These are phyloP conservation scores for Pipistrellus pipistrellus DNA, from an alignment of 2,797 vertebrate genomes.

Conservation along the genomic window DNA sequence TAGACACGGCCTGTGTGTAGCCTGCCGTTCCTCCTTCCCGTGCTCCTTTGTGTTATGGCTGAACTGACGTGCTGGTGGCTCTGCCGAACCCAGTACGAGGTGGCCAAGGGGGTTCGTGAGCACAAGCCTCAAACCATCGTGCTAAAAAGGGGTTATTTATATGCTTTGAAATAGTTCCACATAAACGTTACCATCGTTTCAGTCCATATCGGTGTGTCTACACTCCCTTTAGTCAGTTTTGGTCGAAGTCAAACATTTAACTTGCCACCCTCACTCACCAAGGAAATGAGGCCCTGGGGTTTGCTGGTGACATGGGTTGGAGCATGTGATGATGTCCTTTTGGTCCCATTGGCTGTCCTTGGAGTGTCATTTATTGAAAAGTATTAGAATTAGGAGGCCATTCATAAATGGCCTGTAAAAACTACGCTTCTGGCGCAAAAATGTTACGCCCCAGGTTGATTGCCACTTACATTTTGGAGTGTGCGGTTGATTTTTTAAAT, in stretches of 20 bases:
- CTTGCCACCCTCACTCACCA: not conserved
- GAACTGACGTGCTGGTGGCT: not conserved
- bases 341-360: not conserved
- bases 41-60: not conserved
- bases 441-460: not conserved
- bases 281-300: fast-evolving
- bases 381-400: not conserved
- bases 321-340: not conserved
- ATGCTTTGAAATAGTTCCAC: not conserved
- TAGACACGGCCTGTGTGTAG: not conserved
- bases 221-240: not conserved
- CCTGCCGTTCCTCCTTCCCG: not conserved
- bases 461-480: not conserved
- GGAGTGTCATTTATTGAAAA: not conserved
- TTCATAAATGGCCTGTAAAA: not conserved
- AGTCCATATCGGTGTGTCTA: not conserved
- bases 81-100: not conserved
- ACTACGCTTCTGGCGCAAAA: not conserved
- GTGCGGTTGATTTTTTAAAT: not conserved
- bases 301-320: fast-evolving
- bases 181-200: not conserved
- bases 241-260: not conserved
- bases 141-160: not conserved
- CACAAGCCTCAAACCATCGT: not conserved
- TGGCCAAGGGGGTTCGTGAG: not conserved